Evolutionary conservation across 2,113 vertebrate genomes (phyloP), one percentile per base, ranked within the genome.

Genomic region (Lasiurus cinereus): DNA sequence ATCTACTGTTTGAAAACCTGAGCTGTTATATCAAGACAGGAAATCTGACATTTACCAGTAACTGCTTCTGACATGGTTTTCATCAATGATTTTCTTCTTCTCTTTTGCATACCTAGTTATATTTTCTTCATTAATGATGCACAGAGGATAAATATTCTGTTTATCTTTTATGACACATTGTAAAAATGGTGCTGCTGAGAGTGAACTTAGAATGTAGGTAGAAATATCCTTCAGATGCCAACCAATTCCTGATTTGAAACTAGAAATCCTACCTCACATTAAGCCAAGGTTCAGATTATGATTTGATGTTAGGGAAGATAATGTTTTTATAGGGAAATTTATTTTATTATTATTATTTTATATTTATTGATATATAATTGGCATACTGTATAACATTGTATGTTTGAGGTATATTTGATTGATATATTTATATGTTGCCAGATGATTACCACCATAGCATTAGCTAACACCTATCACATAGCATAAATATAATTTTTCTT

Each of bases 81-180:
- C 90, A 94, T 92, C 87, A 94, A 90, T 97, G 72, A 85, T 96
- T 96, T 92, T 94, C 76, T 77, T 87, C 73, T 22, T 84, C 50
- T 85, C 46, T 77, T 85, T 29, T 4, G 69, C 27, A 88, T 96
- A 59, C 31, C 18, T 80, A 21, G 56, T 69, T 91, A 14, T 36
- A 67, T 12, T 90, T 94, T 82, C 48, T 92, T 94, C 39, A 95
- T 96, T 95, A 78, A 64, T 80, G 70, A 90, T 82, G 14, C 66
- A 93, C 22, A 56, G 70, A 87, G 56, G 36, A 64, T 59, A 94
- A 94, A 87, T 67, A 78, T 50, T 88, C 46, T 87, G 27, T 91
- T 93, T 94, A 62, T 95, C 27, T 96, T 86, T 90, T 87, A 36
- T 93, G 91, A 90, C 66, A 76, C 5, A 12, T 80, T 93, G 33